Percentiles rank a stretch among this genome's conserved stretches.
phyloP scores from a whole-genome alignment of 1,140 invertebrate genomes.

The Brachionus angularis region DNA sequence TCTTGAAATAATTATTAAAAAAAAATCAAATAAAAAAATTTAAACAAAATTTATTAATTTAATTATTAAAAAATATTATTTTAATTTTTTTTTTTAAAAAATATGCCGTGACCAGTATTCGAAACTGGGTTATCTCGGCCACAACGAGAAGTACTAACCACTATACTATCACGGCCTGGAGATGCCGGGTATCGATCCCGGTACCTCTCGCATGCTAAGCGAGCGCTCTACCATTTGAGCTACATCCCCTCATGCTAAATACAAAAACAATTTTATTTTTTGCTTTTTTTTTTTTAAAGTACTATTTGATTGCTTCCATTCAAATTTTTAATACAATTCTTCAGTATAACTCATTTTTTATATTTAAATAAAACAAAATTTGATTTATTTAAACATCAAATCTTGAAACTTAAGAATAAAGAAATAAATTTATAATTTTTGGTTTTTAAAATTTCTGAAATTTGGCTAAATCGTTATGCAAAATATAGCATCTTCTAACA shows the following conservation, averaged over 20 bases:
- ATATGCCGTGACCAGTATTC: constrained; percentile 20
- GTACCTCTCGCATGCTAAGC: constrained; percentile 34
- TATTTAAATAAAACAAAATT: too few species aligned
- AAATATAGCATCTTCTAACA: too few species aligned
- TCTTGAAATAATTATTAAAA: not conserved
- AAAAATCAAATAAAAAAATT: constrained; percentile 2
- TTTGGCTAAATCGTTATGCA: too few species aligned
- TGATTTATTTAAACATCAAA: too few species aligned
- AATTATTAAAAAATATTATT: not conserved
- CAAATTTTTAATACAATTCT: too few species aligned
- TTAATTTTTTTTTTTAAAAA: not conserved
- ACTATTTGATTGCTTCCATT: too few species aligned
- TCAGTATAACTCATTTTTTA: too few species aligned
- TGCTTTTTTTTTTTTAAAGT: not conserved
- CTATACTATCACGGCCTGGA: constrained; percentile 75
- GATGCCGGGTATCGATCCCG: constrained; percentile 33
- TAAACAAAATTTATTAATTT: not conserved
- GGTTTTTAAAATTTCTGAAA: too few species aligned
- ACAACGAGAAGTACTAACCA: constrained; percentile 86
- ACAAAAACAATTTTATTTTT: not conserved
- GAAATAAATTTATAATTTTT: too few species aligned
- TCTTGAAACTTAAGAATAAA: too few species aligned
- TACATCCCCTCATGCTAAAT: constrained; percentile 45
- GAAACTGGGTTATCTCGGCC: constrained; percentile 64
- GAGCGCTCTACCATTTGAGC: constrained; percentile 31